A percentile compares a stretch with the other conserved stretches of the same genome.
Conservation (phyloP, 2,888 invertebrate species). For the Coleophora flavipennella region DNA sequence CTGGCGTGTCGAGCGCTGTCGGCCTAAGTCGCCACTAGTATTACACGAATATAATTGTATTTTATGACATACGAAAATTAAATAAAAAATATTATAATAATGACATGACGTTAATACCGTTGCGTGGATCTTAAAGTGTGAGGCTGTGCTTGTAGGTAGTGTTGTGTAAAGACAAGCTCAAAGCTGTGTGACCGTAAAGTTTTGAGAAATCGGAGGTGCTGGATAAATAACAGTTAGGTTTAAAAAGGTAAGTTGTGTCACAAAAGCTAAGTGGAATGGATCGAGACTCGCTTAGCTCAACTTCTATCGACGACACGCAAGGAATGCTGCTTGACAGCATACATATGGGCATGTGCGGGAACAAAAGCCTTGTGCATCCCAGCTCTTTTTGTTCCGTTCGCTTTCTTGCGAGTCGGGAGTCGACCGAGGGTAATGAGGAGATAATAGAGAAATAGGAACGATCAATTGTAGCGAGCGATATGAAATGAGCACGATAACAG, state of each 20-base stretch:
- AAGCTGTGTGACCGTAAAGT: constrained; percentile 33
- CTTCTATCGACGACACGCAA: constrained; percentile 63
- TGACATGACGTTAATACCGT: constrained; percentile 42
- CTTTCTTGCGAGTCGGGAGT: constrained; percentile 33
- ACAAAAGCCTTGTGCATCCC: constrained; percentile 68
- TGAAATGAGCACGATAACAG: constrained; percentile 31
- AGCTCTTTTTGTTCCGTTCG: constrained; percentile 52
- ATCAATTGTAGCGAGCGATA: constrained; percentile 20
- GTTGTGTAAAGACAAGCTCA: constrained; percentile 38
- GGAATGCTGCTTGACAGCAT: constrained; percentile 71
- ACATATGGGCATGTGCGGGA: constrained; percentile 58
- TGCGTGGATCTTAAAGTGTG: constrained; percentile 20
- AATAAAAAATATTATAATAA: constrained; percentile 47
- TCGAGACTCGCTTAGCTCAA: constrained; percentile 52
- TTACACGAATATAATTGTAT: constrained; percentile 44
- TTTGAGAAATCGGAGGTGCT: constrained; percentile 43
- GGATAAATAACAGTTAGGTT: constrained; percentile 64
- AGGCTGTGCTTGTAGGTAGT: constrained; percentile 47
- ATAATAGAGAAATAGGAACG: constrained; percentile 22
- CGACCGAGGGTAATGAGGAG: constrained; percentile 19
- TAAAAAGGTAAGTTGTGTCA: constrained; percentile 68
- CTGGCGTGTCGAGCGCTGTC: constrained; percentile 53
- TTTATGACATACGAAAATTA: constrained; percentile 32
- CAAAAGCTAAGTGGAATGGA: constrained; percentile 57
- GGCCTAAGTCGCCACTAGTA: constrained; percentile 50